Conservation (phyloP, 2,113 vertebrate species). For the Pollachius pollachius region DNA sequence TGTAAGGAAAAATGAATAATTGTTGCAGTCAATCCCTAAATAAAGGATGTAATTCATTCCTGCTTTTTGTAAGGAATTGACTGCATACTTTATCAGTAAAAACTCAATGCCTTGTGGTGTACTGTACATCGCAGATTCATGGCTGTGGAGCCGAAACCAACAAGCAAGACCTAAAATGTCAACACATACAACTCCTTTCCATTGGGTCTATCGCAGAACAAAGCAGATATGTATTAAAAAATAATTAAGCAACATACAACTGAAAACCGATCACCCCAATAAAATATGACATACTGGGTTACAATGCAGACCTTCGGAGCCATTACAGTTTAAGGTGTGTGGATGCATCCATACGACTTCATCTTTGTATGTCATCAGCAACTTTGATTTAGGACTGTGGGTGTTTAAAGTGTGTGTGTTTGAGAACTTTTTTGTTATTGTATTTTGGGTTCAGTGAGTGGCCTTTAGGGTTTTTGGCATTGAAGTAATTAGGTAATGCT, state of each 20-base stretch:
- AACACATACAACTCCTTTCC: too few species aligned
- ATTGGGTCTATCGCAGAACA: too few species aligned
- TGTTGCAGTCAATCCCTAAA: slow-evolving; percentile 42
- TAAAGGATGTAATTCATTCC: slow-evolving; percentile 22
- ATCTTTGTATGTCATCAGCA: not conserved
- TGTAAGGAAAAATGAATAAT: slow-evolving; percentile 64
- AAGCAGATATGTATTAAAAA: slow-evolving; percentile 8
- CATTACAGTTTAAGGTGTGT: not conserved
- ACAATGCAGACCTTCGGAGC: too few species aligned
- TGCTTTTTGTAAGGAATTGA: slow-evolving; percentile 13
- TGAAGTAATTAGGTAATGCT: too few species aligned
- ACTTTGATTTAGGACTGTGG: not conserved
- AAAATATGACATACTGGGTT: slow-evolving; percentile 11
- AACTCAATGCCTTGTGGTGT: slow-evolving; percentile 20
- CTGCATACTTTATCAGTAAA: slow-evolving; percentile 50
- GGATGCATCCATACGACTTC: not conserved
- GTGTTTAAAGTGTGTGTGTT: too few species aligned
- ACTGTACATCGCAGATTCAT: slow-evolving; percentile 23
- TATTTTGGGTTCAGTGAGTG: too few species aligned
- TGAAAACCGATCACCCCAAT: slow-evolving; percentile 23
- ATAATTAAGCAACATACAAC: slow-evolving; percentile 1
- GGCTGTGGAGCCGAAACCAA: slow-evolving; percentile 31
- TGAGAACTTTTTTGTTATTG: too few species aligned
- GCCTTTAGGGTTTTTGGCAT: too few species aligned
- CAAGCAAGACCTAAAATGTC: slow-evolving; percentile 23